Percentiles rank a stretch among this genome's conserved stretches.
Conservation (phyloP, 2,888 invertebrate species). For the Pristionchus exspectatus region DNA sequence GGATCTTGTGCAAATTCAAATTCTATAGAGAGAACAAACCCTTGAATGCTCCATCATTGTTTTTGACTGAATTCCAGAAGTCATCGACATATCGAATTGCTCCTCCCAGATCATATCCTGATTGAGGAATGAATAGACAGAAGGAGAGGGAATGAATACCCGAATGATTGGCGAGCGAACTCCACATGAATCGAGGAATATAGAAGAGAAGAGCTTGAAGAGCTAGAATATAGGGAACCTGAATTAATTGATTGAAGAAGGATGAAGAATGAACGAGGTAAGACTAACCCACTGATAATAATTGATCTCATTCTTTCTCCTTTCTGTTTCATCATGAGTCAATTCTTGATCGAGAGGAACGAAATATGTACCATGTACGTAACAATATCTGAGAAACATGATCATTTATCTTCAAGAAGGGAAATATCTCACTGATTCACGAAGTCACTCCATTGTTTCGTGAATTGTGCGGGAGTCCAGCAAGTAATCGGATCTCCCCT, state of each 20-base stretch:
- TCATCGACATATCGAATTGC: slow-evolving; percentile 73
- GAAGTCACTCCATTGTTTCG: slow-evolving; percentile 68
- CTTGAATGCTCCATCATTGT: slow-evolving; percentile 64
- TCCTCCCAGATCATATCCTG: slow-evolving; percentile 69
- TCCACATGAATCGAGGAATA: slow-evolving; percentile 77
- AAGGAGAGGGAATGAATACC: slow-evolving; percentile 62
- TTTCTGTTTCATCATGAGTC: slow-evolving; percentile 63
- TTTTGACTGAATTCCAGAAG: slow-evolving; percentile 67
- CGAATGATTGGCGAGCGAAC: slow-evolving; percentile 70
- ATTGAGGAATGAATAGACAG: not conserved
- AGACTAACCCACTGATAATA: slow-evolving; percentile 77
- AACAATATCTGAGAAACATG: slow-evolving; percentile 68
- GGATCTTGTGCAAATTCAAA: too few species aligned
- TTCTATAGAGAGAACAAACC: slow-evolving; percentile 53
- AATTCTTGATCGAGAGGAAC: slow-evolving; percentile 72
- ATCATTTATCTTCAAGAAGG: not conserved
- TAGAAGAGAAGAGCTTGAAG: slow-evolving; percentile 77
- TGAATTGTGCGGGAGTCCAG: slow-evolving; percentile 78
- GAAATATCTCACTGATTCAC: slow-evolving; percentile 52
- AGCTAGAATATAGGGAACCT: slow-evolving; percentile 78
- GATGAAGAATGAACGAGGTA: not conserved
- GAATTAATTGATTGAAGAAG: not conserved
- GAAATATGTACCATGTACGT: slow-evolving; percentile 78
- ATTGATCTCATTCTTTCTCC: slow-evolving; percentile 70
- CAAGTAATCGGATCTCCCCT: slow-evolving; percentile 77